Percentiles rank a stretch among this genome's conserved stretches.
phyloP scores from a whole-genome alignment of 2,797 vertebrate species.

The Acipenser oxyrinchus region DNA sequence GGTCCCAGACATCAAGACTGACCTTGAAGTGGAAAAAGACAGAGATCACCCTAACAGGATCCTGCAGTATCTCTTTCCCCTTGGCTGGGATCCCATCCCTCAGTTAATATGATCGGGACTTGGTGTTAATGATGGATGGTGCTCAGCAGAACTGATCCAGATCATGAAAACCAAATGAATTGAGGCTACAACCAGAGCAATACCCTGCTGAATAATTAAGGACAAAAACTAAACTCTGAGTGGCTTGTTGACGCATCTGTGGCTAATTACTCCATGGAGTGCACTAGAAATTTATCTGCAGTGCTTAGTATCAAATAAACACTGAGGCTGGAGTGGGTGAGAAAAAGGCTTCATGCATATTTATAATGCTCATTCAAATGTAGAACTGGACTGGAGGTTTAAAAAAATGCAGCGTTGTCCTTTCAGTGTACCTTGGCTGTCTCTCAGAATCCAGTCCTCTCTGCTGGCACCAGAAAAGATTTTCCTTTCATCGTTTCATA shows the following conservation, averaged over 20 bases:
- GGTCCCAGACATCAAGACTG: neutral
- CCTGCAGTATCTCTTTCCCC: constrained; percentile 32
- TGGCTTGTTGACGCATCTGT: constrained; percentile 42
- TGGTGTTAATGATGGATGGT: constrained; percentile 46
- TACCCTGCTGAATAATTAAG: constrained; percentile 60
- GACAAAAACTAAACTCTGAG: constrained; percentile 48
- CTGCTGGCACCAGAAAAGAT: too few relatives aligned
- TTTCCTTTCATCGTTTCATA: too few relatives aligned
- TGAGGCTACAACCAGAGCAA: constrained; percentile 54
- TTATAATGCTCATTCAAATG: neutral
- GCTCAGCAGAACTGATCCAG: constrained; percentile 38
- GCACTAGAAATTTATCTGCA: constrained; percentile 51
- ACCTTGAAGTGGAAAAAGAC: constrained; percentile 40
- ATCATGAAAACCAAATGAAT: constrained; percentile 52
- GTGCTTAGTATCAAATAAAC: constrained; percentile 31
- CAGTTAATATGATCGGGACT: constrained; percentile 43
- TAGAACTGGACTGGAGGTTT: too few relatives aligned
- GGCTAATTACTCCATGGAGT: constrained; percentile 49
- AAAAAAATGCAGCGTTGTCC: too few relatives aligned
- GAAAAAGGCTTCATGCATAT: constrained; percentile 1
- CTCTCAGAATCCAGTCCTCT: too few relatives aligned
- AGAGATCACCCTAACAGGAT: constrained; percentile 37
- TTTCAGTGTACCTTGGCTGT: too few relatives aligned
- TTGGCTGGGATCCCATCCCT: constrained; percentile 42
- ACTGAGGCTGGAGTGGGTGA: neutral